Evolutionary conservation across 1,140 invertebrate genomes (phyloP), one percentile per base, ranked within the genome.

Genomic region (Halictus rubicundus): DNA sequence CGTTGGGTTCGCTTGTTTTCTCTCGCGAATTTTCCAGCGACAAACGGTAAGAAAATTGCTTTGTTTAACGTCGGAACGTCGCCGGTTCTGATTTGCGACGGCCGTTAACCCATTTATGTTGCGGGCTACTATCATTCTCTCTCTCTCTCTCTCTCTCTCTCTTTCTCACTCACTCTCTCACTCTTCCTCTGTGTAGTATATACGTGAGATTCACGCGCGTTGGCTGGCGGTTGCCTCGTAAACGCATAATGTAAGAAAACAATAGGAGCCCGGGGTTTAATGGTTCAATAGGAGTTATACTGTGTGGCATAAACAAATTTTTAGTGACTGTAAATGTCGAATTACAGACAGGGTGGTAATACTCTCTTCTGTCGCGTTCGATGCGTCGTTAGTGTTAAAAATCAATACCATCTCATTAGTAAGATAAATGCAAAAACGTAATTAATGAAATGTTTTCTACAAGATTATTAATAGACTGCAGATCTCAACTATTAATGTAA

Each of bases 31-130:
- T 54, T 27, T 42, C 46, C 32, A 14, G 0, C 23, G 10, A 42
- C 27, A n/a, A 54, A 39, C 19, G 37, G 69, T 72, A 72, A 72
- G 60, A 23, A 25, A n/a, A 32, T 78, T 39, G 42, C 21, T 69
- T 21, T 49, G 54, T 69, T 68, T 49, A 52, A 25, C 19, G 75
- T 12, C 16, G 46, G 0, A 39, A 46, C 25, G 49, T 54, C 54
- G 8, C 12, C 16, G 27, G 8, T n/a, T 63, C 12, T 25, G 32
- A 37, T 75, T 66, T 39, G 37, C 46, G n/a, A 8, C 21, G 10
- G 19, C 9, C 46, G 21, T 42, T 54, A 65, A 74, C 32, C 54
- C 21, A 57, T 57, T 57, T 57, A 57, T 21, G 21, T n/a, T 57
- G 54, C 21, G 21, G 21, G 1, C 10, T 46, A 46, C 42, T 46